Evolutionary conservation across 2,888 invertebrate species (phyloP), one percentile per base, ranked within the genome.

Genomic region (Rhaphigaster nebulosa): DNA sequence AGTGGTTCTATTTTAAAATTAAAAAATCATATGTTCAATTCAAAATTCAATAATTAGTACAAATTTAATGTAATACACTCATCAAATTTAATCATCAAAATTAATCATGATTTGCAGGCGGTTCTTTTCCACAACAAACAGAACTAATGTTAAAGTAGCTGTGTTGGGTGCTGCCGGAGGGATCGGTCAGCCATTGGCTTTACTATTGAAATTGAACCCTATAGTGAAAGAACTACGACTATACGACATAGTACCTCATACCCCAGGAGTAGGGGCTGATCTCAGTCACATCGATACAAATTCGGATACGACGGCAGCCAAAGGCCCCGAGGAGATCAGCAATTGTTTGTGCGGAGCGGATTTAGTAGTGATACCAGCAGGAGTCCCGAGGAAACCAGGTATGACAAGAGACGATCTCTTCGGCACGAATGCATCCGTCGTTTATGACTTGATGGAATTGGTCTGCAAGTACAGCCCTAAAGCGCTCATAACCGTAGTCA

Each of bases 341-440:
- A 93, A 93, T 92, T 88, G 98, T 88, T 95, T 99, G 92, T 96
- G 96, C 94, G 96, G 97, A 94, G 95, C 96, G 10, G 96, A 98
- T 93, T 95, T 99, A 26, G 98, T 99, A 23, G 97, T 99, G 91
- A 98, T 99, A 93, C 99, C 99, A 0, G 99, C 99, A 91, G 99
- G 99, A 91, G 98, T 99, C 4, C 99, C 99, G 90, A 96, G 99
- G 93, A 99, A 99, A 94, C 99, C 99, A 29, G 99, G 99, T 93
- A 99, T 99, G 99, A 98, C 98, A 87, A 96, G 99, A 92, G 99
- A 99, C 94, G 99, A 99, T 94, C 95, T 99, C 91, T 99, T 99
- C 95, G 99, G 98, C 94, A 98, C 98, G 4, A 99, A 99, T 94
- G 99, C 99, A 26, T 97, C 97, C 34, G 98, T 99, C 93, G 98